These are phyloP conservation scores for Calidris pugnax DNA, from an alignment of 2,113 vertebrate genomes.

Conservation along the genomic window DNA sequence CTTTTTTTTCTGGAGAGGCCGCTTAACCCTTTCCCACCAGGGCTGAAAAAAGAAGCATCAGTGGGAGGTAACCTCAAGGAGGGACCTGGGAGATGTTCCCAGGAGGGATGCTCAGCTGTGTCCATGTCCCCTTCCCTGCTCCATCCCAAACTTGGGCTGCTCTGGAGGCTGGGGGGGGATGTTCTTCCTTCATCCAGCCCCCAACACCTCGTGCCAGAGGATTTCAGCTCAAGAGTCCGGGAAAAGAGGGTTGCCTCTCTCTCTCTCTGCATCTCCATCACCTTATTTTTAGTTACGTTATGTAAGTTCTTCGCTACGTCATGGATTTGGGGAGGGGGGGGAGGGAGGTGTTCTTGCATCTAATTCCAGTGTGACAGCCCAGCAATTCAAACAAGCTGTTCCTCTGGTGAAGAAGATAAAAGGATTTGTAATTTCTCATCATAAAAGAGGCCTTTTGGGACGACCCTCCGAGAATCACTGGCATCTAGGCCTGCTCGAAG, in stretches of 20 bases:
- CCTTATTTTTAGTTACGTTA: conserved; percentile 81
- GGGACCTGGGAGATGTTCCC: fast-evolving
- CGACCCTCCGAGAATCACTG: not conserved
- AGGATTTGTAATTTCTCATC: conserved; percentile 55
- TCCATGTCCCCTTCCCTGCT: fast-evolving
- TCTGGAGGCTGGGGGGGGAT: not conserved
- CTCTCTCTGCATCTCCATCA: not conserved
- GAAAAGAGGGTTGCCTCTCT: not conserved
- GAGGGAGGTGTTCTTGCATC: conserved; percentile 65
- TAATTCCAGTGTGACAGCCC: conserved; percentile 78
- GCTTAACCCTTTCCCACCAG: not conserved
- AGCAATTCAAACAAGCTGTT: conserved; percentile 76
- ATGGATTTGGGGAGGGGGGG: not conserved
- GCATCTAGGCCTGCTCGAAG: not conserved
- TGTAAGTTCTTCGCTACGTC: conserved; percentile 75
- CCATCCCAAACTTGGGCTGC: not conserved
- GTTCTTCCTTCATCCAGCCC: not conserved
- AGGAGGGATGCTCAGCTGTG: not conserved
- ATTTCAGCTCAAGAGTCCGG: not conserved
- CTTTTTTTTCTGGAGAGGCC: not conserved
- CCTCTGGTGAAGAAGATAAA: conserved; percentile 66
- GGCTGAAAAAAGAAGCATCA: not conserved
- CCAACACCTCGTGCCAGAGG: fast-evolving
- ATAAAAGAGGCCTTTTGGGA: conserved; percentile 53
- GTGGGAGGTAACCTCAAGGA: not conserved